Percentiles rank a stretch among this genome's conserved stretches.
phyloP scores from a whole-genome alignment of 2,888 invertebrate species.

The Maniola hyperantus region DNA sequence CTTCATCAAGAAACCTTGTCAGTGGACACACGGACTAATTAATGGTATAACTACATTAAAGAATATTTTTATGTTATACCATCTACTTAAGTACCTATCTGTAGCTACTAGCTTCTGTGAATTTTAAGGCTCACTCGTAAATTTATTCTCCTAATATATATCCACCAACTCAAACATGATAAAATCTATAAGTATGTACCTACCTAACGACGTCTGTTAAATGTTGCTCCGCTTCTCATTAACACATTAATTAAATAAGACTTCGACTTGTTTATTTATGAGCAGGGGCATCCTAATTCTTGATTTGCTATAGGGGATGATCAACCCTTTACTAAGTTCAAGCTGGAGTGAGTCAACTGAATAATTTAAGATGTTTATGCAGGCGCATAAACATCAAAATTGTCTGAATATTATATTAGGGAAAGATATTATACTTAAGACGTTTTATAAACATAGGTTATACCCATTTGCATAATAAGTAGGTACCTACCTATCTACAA shows the following conservation, averaged over 20 bases:
- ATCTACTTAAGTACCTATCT: too few relatives aligned
- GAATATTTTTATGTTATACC: too few relatives aligned
- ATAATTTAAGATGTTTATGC: constrained; percentile 38
- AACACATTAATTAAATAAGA: constrained; percentile 15
- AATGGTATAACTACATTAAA: too few relatives aligned
- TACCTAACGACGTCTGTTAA: too few relatives aligned
- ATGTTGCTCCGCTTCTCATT: constrained; percentile 1
- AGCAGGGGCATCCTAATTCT: constrained; percentile 18
- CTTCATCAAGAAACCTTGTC: too few relatives aligned
- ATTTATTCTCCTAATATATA: too few relatives aligned
- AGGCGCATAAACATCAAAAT: constrained; percentile 33
- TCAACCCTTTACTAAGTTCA: constrained; percentile 21
- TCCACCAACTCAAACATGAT: too few relatives aligned
- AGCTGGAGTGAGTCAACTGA: constrained; percentile 26
- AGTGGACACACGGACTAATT: too few relatives aligned
- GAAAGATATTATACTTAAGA: not conserved
- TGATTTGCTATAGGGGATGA: constrained; percentile 25
- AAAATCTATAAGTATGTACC: too few relatives aligned
- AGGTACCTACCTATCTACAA: not conserved
- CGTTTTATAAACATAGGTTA: not conserved
- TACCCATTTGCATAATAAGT: not conserved
- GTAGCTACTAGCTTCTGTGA: too few relatives aligned
- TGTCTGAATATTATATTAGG: constrained; percentile 6
- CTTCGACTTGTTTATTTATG: constrained; percentile 9
- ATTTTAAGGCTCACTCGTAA: too few relatives aligned